Conservation (phyloP, 2,113 vertebrate species). For the Pangasianodon gigas region DNA sequence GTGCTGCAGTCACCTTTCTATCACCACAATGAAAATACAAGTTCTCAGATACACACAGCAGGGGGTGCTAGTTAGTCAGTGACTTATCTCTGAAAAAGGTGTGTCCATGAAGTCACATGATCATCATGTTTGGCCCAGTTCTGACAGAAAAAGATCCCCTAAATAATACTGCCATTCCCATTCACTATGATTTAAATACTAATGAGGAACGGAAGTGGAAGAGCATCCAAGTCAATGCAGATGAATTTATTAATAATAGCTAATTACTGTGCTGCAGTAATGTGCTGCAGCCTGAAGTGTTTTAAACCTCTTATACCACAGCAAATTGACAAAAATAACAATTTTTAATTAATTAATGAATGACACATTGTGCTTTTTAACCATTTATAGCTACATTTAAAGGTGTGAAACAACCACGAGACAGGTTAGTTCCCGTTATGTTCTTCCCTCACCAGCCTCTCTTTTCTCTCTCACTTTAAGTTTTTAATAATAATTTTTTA, state of each 20-base stretch:
- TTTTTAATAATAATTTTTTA: not conserved
- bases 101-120: constrained; percentile 54
- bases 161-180: not conserved
- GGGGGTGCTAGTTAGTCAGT: constrained; percentile 57
- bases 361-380: too few species aligned
- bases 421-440: too few species aligned
- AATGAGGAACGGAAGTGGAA: not conserved
- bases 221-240: not conserved
- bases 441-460: too few species aligned
- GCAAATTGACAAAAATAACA: not conserved
- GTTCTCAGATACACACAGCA: constrained; percentile 57
- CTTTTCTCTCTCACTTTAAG: too few species aligned
- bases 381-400: too few species aligned
- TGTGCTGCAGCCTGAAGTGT: not conserved
- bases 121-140: constrained; percentile 48
- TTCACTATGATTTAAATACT: not conserved
- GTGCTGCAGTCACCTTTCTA: constrained; percentile 19
- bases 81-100: not conserved
- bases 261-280: too few species aligned
- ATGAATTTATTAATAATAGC: not conserved
- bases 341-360: too few species aligned
- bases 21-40: not conserved
- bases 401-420: too few species aligned
- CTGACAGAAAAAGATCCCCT: constrained; percentile 54
- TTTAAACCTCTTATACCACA: not conserved